Evolutionary conservation across 2,113 vertebrate species (phyloP).

Genomic region (Lasiurus cinereus): DNA sequence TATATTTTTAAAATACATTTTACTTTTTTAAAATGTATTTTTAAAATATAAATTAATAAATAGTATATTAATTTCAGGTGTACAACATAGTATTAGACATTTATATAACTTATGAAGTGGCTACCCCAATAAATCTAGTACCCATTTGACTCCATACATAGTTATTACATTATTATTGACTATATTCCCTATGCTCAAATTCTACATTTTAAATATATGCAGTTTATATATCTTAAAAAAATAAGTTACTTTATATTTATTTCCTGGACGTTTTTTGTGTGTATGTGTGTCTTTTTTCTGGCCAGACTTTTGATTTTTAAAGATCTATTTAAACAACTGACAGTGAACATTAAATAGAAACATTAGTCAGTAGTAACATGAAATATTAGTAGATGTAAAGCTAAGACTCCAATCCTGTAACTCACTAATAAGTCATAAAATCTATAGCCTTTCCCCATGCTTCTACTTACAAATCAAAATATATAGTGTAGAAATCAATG

Average conservation of each 20-base stretch:
- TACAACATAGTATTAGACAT: neutral
- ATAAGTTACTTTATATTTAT: neutral
- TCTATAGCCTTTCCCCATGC: neutral
- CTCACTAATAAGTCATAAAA: slow-evolving; percentile 15
- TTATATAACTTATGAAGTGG: neutral
- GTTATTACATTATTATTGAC: neutral
- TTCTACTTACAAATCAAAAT: neutral
- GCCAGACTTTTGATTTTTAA: neutral
- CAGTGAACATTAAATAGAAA: neutral
- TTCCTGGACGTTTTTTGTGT: neutral
- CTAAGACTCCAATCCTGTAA: neutral
- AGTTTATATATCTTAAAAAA: neutral
- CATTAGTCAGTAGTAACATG: neutral
- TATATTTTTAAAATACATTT: neutral
- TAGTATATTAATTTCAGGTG: neutral
- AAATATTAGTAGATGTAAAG: slow-evolving; percentile 21
- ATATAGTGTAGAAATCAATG: neutral
- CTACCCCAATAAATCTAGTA: neutral
- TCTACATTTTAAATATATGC: neutral
- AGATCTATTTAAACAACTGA: neutral
- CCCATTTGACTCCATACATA: neutral
- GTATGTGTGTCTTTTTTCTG: neutral
- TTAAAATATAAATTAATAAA: neutral
- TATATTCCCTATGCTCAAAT: neutral
- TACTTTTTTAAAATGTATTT: neutral